These are phyloP conservation scores for Heliconius himera DNA, from an alignment of 1,140 invertebrate genomes.

Conservation along the genomic window DNA sequence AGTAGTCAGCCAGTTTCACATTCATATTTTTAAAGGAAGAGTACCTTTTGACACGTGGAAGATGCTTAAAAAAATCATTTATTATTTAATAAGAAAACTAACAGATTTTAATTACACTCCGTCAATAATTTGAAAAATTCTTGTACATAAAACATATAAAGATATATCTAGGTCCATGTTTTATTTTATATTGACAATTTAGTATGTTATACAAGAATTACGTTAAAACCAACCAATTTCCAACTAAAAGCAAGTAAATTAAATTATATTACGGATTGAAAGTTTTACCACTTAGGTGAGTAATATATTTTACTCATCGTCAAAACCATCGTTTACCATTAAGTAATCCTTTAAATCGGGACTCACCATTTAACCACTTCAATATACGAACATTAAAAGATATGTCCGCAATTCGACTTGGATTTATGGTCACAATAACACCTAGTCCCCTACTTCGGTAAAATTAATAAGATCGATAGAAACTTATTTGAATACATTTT, in stretches of 20 bases:
- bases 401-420: constrained; percentile 74
- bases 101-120: too few relatives aligned
- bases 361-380: constrained; percentile 59
- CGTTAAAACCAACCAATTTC: background rate
- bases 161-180: too few relatives aligned
- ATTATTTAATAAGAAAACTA: too few relatives aligned
- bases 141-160: too few relatives aligned
- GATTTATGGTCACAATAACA: constrained; percentile 72
- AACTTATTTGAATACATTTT: constrained; percentile 23
- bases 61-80: too few relatives aligned
- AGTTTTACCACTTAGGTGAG: constrained; percentile 16
- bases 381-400: constrained; percentile 75
- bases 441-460: constrained; percentile 32
- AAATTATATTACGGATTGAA: constrained; percentile 24
- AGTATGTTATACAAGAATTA: too few relatives aligned
- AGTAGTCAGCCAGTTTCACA: too few relatives aligned
- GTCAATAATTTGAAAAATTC: too few relatives aligned
- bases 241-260: constrained; percentile 2
- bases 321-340: constrained; percentile 23
- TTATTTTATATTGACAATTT: too few relatives aligned
- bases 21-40: too few relatives aligned
- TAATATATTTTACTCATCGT: constrained; percentile 19
- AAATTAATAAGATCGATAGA: background rate
- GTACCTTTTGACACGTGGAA: too few relatives aligned
- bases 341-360: constrained; percentile 38